Evolutionary conservation across 2,888 invertebrate genomes (phyloP), one percentile per base, ranked within the genome.

Genomic region (Drosophila fulvimacula): DNA sequence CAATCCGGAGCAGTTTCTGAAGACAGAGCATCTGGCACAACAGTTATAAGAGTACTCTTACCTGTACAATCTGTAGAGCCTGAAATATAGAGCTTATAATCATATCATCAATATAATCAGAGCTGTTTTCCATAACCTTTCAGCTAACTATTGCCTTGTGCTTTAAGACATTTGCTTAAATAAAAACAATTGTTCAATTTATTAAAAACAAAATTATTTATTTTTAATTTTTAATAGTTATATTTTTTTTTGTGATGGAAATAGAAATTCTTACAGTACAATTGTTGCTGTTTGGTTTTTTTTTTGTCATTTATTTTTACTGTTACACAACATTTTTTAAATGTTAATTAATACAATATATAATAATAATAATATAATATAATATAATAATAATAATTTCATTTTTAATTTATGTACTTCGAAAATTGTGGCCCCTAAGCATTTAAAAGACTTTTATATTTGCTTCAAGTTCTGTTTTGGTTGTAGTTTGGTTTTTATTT

Each of bases 401-500:
- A 38, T 66, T 65, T 79, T 85, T 90, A 74, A 79, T 87, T 81
- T 81, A 87, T 84, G 73, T 82, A 81, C 84, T 86, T 91, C 80
- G 90, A 89, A 90, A 90, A 90, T 89, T 89, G 90, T 90, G 91
- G 91, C 90, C 90, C 91, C 90, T 89, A 90, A 90, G 90, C 90
- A 90, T 91, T 91, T 86, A 90, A 90, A 90, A 89, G 90, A 91
- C 89, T 82, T 80, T 79, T 80, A 69, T 76, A 76, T 79, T 88
- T 76, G 75, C 68, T 77, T 77, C 67, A 77, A 77, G 76, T 73
- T 77, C 73, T 75, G 68, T 51, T 51, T 72, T 77, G 78, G 69
- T 81, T 73, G 56, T 78, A 79, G 69, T 56, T 56, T 64, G 48
- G 53, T 60, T 71, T 49, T 69, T 52, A n/a, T n/a, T 1, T 30